These are phyloP conservation scores for Caradrina clavipalpis DNA, from an alignment of 2,888 invertebrate genomes.

Conservation along the genomic window DNA sequence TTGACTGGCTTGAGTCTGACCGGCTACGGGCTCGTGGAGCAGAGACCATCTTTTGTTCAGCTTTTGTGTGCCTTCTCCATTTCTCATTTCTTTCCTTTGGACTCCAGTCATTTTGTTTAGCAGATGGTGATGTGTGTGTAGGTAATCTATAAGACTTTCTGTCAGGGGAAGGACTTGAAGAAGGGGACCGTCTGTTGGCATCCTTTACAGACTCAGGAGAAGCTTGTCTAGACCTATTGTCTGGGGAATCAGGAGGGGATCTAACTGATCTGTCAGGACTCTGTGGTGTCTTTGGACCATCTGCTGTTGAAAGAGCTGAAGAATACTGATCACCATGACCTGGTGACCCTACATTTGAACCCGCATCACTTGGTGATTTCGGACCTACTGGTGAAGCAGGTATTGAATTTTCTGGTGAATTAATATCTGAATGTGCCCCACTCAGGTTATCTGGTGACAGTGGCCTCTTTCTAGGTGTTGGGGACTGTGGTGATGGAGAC, in stretches of 20 bases:
- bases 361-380: conserved; percentile 84
- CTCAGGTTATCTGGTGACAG: conserved; percentile 84
- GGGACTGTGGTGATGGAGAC: conserved; percentile 75
- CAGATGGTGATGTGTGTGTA: conserved; percentile 68
- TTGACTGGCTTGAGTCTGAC: conserved; percentile 87
- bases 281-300: conserved; percentile 84
- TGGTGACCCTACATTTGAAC: conserved; percentile 77
- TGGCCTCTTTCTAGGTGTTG: conserved; percentile 69
- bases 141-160: conserved; percentile 78
- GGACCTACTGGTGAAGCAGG: conserved; percentile 81
- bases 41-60: conserved; percentile 86
- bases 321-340: conserved; percentile 77
- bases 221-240: conserved; percentile 77
- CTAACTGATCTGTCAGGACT: conserved; percentile 78
- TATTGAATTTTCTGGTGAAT: conserved; percentile 87
- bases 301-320: conserved; percentile 73
- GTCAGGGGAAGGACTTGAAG: conserved; percentile 83
- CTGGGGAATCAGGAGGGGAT: conserved; percentile 80
- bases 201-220: conserved; percentile 82
- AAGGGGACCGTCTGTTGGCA: conserved; percentile 72
- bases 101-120: conserved; percentile 81
- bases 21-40: conserved; percentile 77
- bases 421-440: conserved; percentile 86
- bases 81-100: conserved; percentile 78
- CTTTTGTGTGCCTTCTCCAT: conserved; percentile 87